Percentiles rank a stretch among this genome's conserved stretches.
Conservation (phyloP, 2,888 invertebrate genomes). For the Nephrocerus scutellatus region DNA sequence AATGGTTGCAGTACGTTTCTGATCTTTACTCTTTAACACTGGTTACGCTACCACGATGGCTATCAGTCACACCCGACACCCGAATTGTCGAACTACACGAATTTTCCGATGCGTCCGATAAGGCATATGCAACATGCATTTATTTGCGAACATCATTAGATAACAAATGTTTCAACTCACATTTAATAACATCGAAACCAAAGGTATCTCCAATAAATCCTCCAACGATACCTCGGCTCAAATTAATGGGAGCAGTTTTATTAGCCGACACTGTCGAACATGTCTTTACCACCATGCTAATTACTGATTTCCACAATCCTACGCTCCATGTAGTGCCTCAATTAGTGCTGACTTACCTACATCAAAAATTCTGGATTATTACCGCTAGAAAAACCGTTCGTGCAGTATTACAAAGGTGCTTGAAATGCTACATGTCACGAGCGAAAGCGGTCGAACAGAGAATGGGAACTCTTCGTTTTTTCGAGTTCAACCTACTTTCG, state of each 20-base stretch:
- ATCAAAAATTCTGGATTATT: conserved; percentile 12
- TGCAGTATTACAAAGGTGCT: conserved; percentile 5
- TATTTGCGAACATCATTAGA: background rate
- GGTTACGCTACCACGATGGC: background rate
- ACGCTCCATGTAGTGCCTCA: too few species aligned
- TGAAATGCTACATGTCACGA: conserved; percentile 12
- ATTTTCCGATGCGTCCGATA: background rate
- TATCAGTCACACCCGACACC: background rate
- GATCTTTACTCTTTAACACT: background rate
- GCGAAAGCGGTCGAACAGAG: conserved; percentile 10
- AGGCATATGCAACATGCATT: background rate
- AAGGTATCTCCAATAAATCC: too few species aligned
- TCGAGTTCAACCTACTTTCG: conserved; percentile 9
- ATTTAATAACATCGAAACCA: background rate
- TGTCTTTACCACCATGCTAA: too few species aligned
- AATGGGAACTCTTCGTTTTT: conserved; percentile 23
- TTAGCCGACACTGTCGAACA: too few species aligned
- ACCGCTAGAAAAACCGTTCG: conserved; percentile 11
- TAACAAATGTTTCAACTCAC: background rate
- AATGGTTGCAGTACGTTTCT: background rate
- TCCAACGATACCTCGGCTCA: too few species aligned
- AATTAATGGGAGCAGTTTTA: too few species aligned
- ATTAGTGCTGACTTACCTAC: conserved; percentile 12
- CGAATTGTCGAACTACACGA: background rate
- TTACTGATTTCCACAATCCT: too few species aligned